Conservation (phyloP, 2,113 vertebrate species). For the Stercorarius parasiticus region DNA sequence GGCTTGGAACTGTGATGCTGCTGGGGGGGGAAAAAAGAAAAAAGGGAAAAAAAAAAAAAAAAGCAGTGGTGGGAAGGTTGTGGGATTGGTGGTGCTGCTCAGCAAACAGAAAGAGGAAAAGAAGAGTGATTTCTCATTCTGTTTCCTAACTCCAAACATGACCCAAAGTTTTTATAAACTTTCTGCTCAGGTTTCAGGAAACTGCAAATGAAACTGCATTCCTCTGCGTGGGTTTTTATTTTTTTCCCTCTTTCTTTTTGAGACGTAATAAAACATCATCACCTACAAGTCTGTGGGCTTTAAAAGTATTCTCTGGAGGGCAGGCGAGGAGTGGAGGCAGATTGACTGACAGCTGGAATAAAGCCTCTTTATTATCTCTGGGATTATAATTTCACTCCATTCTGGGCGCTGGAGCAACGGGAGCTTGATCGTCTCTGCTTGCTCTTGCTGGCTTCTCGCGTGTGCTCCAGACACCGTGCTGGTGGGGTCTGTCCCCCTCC, state of each 20-base stretch:
- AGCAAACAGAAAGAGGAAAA: slow-evolving; percentile 63
- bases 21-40: background rate
- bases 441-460: background rate
- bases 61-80: background rate
- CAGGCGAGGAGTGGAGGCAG: slow-evolving; percentile 24
- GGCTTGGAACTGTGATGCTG: background rate
- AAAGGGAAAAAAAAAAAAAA: background rate
- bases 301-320: slow-evolving; percentile 14
- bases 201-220: slow-evolving; percentile 65
- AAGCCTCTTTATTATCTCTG: slow-evolving; percentile 37
- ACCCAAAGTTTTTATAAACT: slow-evolving; percentile 62
- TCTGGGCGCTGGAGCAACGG: background rate
- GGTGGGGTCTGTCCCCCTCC: rapidly evolving
- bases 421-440: background rate
- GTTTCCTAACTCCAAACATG: slow-evolving; percentile 60
- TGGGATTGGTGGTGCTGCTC: slow-evolving; percentile 38
- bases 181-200: slow-evolving; percentile 70
- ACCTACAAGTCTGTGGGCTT: slow-evolving; percentile 41
- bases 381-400: background rate
- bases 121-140: slow-evolving; percentile 27
- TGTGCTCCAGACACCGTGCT: rapidly evolving
- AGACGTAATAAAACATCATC: slow-evolving; percentile 59
- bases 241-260: background rate
- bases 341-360: slow-evolving; percentile 41
- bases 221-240: background rate